phyloP scores from a whole-genome alignment of 2,888 invertebrate genomes.

The Netelia virgata region DNA sequence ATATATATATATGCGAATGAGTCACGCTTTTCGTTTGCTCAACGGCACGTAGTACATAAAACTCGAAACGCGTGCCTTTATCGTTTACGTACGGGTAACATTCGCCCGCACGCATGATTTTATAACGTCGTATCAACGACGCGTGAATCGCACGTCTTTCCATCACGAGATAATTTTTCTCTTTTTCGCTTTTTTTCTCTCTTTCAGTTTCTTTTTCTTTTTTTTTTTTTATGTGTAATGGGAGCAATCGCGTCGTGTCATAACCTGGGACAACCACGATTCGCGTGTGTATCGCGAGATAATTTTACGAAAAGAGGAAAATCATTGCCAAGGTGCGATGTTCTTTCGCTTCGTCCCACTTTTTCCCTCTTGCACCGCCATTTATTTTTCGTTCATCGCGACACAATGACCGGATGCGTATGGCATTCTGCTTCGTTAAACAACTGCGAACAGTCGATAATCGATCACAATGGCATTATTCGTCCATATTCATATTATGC shows the following conservation, averaged over 20 bases:
- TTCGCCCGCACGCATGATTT: constrained; percentile 36
- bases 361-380: neutral
- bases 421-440: constrained; percentile 21
- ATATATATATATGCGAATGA: constrained; percentile 40
- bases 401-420: constrained; percentile 57
- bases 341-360: constrained; percentile 20
- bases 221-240: neutral
- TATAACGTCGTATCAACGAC: constrained; percentile 25
- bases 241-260: constrained; percentile 63
- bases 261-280: constrained; percentile 75
- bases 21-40: constrained; percentile 43
- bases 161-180: constrained; percentile 5
- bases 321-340: constrained; percentile 72
- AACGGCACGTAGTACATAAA: constrained; percentile 23
- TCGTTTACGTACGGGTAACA: neutral
- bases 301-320: constrained; percentile 46
- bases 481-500: constrained; percentile 17
- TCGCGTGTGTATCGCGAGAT: constrained; percentile 52
- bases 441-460: constrained; percentile 48
- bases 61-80: constrained; percentile 26
- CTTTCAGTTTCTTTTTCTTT: neutral
- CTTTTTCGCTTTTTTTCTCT: neutral
- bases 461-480: constrained; percentile 23
- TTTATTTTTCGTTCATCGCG: neutral
- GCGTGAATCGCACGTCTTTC: constrained; percentile 33